A percentile compares a stretch with the other conserved stretches of the same genome.
Conservation (phyloP, 1,140 invertebrate genomes). For the Orussus abietinus region DNA sequence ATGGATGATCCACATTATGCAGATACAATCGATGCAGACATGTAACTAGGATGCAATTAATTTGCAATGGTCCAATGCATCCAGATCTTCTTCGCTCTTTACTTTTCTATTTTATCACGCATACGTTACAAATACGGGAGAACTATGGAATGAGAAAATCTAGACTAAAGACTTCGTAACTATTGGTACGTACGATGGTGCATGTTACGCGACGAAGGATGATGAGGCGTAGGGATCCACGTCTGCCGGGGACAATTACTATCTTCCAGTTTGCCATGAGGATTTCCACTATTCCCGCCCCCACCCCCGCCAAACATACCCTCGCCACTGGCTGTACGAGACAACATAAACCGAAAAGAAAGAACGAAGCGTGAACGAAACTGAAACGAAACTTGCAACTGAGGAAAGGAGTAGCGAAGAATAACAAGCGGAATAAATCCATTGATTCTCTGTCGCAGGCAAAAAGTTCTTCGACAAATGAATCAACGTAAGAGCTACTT, state of each 20-base stretch:
- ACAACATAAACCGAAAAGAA: conserved; percentile 39
- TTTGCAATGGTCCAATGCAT: too few relatives aligned
- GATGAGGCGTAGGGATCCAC: conserved; percentile 51
- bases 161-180: not conserved
- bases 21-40: too few relatives aligned
- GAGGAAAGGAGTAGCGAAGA: conserved; percentile 24
- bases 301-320: conserved; percentile 48
- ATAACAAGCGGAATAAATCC: too few relatives aligned
- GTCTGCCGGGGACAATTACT: conserved; percentile 51
- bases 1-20: too few relatives aligned
- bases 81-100: too few relatives aligned
- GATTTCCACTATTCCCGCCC: conserved; percentile 41
- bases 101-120: too few relatives aligned
- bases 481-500: too few relatives aligned
- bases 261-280: conserved; percentile 47
- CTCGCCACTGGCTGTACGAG: conserved; percentile 49
- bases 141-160: conserved; percentile 7
- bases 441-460: too few relatives aligned
- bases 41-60: too few relatives aligned
- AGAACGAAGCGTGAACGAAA: conserved; percentile 34
- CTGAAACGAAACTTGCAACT: conserved; percentile 3
- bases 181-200: conserved; percentile 50
- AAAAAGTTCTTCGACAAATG: too few relatives aligned
- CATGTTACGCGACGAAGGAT: conserved; percentile 46
- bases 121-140: too few relatives aligned